Evolutionary conservation across 2,888 invertebrate genomes (phyloP), one percentile per base, ranked within the genome.

Genomic region (Nesidiocoris tenuis): DNA sequence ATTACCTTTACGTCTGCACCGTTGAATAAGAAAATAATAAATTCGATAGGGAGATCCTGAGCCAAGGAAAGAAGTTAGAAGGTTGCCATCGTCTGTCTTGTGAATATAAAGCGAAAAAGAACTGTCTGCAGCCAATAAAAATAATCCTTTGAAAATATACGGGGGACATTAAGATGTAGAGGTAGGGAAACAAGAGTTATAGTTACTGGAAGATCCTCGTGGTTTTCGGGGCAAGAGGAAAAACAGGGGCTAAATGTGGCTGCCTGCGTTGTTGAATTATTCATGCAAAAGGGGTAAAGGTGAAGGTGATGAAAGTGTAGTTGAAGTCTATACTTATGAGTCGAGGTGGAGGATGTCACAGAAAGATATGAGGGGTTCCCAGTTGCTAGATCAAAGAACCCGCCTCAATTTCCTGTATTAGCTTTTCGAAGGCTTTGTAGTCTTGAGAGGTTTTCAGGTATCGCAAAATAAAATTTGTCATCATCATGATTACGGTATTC

Each of bases 121-220:
- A 61, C 74, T 78, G 78, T 78, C 76, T 71, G 75, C 78, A 74
- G 67, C 78, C 76, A 78, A 78, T 78, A 78, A 78, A 78, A 78
- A 78, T 78, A 78, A 78, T 78, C 78, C 78, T 78, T 76, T 56
- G 75, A 74, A 78, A 78, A 78, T 78, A 76, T 78, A 78, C 78
- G 74, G 66, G n/a, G 75, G 76, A 70, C 78, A 78, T 78, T 78
- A 78, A 78, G 72, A 68, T 70, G 74, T 72, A 70, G 66, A 75
- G 65, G 74, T 25, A 76, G 78, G 78, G 76, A 74, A 68, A 76
- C 75, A 75, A 75, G 77, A 77, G 76, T 77, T 77, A 77, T 77
- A 77, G 72, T 24, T 22, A 19, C 17, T 21, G 67, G 23, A 55
- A 55, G 21, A 63, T 74, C 65, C 56, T 64, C 22, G 24, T 18